phyloP scores from a whole-genome alignment of 2,113 vertebrate species.

The Semnopithecus entellus region DNA sequence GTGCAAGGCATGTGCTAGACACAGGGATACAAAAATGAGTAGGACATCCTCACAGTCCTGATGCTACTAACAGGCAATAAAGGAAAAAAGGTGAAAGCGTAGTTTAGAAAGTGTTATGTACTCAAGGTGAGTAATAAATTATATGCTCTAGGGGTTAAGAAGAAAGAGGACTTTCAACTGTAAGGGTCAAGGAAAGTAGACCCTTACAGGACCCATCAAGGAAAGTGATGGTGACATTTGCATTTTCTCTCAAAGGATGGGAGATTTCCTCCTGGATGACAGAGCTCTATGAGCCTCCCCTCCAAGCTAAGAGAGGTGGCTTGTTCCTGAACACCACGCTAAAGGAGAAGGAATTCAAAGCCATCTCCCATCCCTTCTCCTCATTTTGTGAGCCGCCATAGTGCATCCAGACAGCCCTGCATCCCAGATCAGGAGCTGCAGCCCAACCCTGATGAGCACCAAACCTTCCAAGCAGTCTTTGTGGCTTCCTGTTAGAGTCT shows the following conservation, averaged over 20 bases:
- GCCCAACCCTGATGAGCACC: neutral
- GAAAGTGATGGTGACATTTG: neutral
- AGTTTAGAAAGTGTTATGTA: neutral
- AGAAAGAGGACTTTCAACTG: neutral
- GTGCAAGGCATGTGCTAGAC: neutral
- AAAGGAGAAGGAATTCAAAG: neutral
- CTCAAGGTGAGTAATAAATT: neutral
- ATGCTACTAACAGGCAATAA: neutral
- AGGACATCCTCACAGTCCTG: neutral
- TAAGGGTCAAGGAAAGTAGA: neutral
- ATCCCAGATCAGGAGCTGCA: neutral
- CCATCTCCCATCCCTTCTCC: accelerated
- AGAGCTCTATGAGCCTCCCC: neutral
- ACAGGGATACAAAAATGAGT: neutral
- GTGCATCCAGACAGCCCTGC: neutral
- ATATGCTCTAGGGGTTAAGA: neutral
- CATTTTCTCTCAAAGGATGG: neutral
- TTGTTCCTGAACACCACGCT: neutral
- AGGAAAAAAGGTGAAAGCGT: neutral
- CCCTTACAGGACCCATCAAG: neutral
- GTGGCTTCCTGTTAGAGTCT: neutral
- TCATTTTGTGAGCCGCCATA: accelerated
- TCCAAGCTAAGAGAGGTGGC: neutral
- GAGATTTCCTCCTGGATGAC: neutral
- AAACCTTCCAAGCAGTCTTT: neutral